A percentile compares a stretch with the other conserved stretches of the same genome.
These are phyloP conservation scores for Watsonalla cultraria DNA, from an alignment of 2,888 invertebrate species.

Conservation along the genomic window DNA sequence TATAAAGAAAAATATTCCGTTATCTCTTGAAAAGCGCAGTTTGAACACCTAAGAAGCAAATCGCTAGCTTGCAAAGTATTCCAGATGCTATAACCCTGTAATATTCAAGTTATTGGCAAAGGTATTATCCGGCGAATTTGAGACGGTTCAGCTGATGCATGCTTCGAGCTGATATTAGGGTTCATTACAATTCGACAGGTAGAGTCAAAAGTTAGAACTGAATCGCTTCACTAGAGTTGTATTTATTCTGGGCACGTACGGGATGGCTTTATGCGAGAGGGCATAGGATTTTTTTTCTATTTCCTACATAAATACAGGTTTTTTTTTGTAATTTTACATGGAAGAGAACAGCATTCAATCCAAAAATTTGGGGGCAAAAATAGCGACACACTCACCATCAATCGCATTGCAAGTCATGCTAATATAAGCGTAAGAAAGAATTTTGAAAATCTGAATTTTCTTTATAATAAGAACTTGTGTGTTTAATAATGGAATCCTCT, in stretches of 20 bases:
- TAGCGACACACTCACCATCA: too few species aligned
- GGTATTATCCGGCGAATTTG: constrained; percentile 25
- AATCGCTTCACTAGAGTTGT: constrained; percentile 33
- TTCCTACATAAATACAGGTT: too few species aligned
- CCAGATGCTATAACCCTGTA: constrained; percentile 8
- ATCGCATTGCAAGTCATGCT: too few species aligned
- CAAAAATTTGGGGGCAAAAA: too few species aligned
- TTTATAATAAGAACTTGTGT: too few species aligned
- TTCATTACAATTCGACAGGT: constrained; percentile 58
- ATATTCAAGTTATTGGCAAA: constrained; percentile 15
- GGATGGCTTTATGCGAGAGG: constrained; percentile 38
- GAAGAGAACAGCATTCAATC: too few species aligned
- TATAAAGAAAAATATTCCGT: too few species aligned
- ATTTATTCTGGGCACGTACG: constrained; percentile 52
- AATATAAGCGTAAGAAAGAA: too few species aligned
- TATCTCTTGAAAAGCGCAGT: not conserved
- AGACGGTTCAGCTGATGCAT: constrained; percentile 22
- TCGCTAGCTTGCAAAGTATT: not conserved
- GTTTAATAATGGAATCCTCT: too few species aligned
- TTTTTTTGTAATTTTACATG: too few species aligned
- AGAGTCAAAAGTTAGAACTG: constrained; percentile 51
- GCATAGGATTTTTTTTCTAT: too few species aligned
- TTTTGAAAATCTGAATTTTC: too few species aligned
- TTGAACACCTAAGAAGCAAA: not conserved
- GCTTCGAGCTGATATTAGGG: constrained; percentile 4